Percentiles rank a stretch among this genome's conserved stretches.
Conservation (phyloP, 2,113 vertebrate genomes). For the Notothenia coriiceps region DNA sequence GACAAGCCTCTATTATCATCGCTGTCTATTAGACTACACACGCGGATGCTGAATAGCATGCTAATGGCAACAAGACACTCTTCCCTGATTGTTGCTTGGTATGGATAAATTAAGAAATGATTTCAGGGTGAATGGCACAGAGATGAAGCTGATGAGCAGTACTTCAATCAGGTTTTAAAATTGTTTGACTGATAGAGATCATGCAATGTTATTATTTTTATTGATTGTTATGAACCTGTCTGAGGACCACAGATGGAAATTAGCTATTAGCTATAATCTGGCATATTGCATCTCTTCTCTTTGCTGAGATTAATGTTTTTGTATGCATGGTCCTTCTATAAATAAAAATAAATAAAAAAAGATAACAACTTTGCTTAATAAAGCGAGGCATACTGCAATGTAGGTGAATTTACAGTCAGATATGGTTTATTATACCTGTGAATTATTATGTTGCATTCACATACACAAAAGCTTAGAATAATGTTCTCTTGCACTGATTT, state of each 20-base stretch:
- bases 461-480: background rate
- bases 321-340: too few relatives aligned
- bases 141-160: slow-evolving; percentile 12
- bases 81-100: slow-evolving; percentile 48
- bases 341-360: too few relatives aligned
- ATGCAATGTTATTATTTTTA: too few relatives aligned
- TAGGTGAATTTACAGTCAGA: background rate
- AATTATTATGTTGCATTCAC: slow-evolving; percentile 14
- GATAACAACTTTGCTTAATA: slow-evolving; percentile 34
- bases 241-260: too few relatives aligned
- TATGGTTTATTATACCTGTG: background rate
- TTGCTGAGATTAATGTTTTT: too few relatives aligned
- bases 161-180: too few relatives aligned
- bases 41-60: slow-evolving; percentile 63
- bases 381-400: background rate
- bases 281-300: too few relatives aligned
- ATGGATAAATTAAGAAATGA: slow-evolving; percentile 53
- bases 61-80: slow-evolving; percentile 61
- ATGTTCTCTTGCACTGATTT: slow-evolving; percentile 1
- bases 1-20: slow-evolving; percentile 79
- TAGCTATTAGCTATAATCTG: too few relatives aligned
- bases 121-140: slow-evolving; percentile 38
- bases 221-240: too few relatives aligned
- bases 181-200: too few relatives aligned
- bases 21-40: slow-evolving; percentile 67